Conservation (phyloP, 2,113 vertebrate genomes). For the Tauraco erythrolophus region DNA sequence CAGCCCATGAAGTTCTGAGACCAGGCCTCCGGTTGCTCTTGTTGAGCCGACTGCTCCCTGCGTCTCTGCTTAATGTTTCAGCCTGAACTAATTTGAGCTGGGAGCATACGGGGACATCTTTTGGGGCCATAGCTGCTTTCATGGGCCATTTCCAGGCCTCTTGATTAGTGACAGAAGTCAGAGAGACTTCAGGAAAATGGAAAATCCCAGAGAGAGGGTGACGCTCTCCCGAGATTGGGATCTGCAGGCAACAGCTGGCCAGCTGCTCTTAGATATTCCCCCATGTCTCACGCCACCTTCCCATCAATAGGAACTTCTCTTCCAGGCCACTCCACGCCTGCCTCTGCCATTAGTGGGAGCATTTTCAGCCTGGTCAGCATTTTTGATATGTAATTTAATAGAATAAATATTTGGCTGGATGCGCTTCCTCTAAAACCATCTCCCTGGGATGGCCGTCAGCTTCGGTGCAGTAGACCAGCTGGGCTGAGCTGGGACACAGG, state of each 20-base stretch:
- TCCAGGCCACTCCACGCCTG: background rate
- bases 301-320: background rate
- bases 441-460: background rate
- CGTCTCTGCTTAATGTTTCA: conserved; percentile 41
- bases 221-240: conserved; percentile 18
- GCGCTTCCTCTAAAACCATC: conserved; percentile 35
- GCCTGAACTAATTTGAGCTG: conserved; percentile 63
- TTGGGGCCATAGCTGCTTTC: conserved; percentile 21
- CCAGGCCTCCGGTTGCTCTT: background rate
- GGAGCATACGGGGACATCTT: conserved; percentile 57
- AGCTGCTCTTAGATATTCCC: conserved; percentile 28
- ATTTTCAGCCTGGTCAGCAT: conserved; percentile 40
- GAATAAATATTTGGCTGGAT: conserved; percentile 65
- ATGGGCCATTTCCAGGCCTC: conserved; percentile 56
- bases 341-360: conserved; percentile 50
- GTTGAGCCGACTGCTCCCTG: background rate
- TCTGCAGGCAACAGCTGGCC: conserved; percentile 31
- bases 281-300: background rate
- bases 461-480: background rate
- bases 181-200: conserved; percentile 36
- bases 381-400: conserved; percentile 56
- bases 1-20: background rate
- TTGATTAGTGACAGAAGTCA: conserved; percentile 61
- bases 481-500: background rate
- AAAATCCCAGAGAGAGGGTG: conserved; percentile 56